Percentiles rank a stretch among this genome's conserved stretches.
These are phyloP conservation scores for Dendrolimus kikuchii DNA, from an alignment of 1,140 invertebrate species.

Conservation along the genomic window DNA sequence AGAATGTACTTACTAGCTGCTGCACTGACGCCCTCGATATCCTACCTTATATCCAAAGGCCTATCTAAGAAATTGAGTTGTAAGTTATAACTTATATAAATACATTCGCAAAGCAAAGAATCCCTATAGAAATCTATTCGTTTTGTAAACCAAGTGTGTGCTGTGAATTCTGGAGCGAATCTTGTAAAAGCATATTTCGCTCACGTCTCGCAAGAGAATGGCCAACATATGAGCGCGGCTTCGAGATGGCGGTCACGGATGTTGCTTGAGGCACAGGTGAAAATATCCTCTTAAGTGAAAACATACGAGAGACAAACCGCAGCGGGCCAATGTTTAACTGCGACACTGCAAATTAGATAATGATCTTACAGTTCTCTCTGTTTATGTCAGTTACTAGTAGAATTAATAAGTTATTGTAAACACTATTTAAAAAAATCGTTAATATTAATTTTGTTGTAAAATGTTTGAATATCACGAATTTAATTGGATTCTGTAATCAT, in stretches of 20 bases:
- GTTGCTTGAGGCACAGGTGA: slow-evolving; percentile 28
- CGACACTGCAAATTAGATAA: not conserved
- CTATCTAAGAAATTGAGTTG: too few species aligned
- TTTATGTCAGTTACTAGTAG: too few species aligned
- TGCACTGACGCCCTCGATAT: too few species aligned
- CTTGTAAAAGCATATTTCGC: slow-evolving; percentile 35
- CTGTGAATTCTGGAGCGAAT: slow-evolving; percentile 26
- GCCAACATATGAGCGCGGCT: slow-evolving; percentile 45
- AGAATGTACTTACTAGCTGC: too few species aligned
- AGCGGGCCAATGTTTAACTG: not conserved
- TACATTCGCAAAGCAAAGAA: slow-evolving; percentile 15
- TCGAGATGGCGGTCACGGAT: slow-evolving; percentile 48
- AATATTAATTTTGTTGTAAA: too few species aligned
- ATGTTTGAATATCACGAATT: too few species aligned
- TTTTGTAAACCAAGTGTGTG: slow-evolving; percentile 23
- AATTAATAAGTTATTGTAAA: too few species aligned
- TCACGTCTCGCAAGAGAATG: slow-evolving; percentile 46
- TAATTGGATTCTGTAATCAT: too few species aligned
- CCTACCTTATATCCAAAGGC: too few species aligned
- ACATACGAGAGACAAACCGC: slow-evolving; percentile 13
- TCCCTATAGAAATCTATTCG: slow-evolving; percentile 29
- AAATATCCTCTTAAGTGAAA: slow-evolving; percentile 34
- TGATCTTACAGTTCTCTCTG: too few species aligned
- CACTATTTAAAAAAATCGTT: too few species aligned
- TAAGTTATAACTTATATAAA: too few species aligned